Percentiles rank a stretch among this genome's conserved stretches.
These are phyloP conservation scores for Paracanthobrama guichenoti DNA, from an alignment of 2,113 vertebrate genomes.

Conservation along the genomic window DNA sequence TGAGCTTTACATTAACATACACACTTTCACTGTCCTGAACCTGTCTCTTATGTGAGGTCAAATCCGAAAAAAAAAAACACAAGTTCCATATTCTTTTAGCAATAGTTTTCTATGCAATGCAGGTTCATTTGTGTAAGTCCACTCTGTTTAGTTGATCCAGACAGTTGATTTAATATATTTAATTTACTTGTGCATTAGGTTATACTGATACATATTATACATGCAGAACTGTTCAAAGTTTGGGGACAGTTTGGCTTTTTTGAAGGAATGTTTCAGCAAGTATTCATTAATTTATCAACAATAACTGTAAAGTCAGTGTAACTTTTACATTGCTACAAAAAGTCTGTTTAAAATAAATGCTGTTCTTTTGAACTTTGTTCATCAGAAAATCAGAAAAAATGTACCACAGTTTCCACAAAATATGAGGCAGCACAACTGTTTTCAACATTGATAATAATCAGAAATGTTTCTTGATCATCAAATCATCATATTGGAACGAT, in stretches of 20 bases:
- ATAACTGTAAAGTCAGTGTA: background rate
- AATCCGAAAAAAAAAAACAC: too few species aligned
- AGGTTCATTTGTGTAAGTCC: background rate
- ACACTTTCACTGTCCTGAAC: background rate
- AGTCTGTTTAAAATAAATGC: background rate
- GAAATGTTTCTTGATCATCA: background rate
- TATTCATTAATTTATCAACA: background rate
- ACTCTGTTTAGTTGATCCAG: background rate
- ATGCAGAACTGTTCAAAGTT: too few species aligned
- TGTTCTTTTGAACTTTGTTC: too few species aligned
- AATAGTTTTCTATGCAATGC: too few species aligned
- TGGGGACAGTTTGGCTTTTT: too few species aligned
- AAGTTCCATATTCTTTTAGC: too few species aligned
- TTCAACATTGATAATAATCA: background rate
- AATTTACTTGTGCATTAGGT: background rate
- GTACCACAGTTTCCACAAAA: background rate
- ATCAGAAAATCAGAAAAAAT: too few species aligned
- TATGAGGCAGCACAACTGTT: background rate
- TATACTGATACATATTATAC: background rate
- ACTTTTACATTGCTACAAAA: background rate
- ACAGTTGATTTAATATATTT: background rate
- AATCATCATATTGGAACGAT: background rate
- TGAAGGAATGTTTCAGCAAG: background rate
- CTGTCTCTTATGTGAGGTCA: background rate
- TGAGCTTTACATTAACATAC: slow-evolving; percentile 59